These are phyloP conservation scores for Lamellibrachia columna DNA, from an alignment of 2,888 invertebrate species.

Conservation along the genomic window DNA sequence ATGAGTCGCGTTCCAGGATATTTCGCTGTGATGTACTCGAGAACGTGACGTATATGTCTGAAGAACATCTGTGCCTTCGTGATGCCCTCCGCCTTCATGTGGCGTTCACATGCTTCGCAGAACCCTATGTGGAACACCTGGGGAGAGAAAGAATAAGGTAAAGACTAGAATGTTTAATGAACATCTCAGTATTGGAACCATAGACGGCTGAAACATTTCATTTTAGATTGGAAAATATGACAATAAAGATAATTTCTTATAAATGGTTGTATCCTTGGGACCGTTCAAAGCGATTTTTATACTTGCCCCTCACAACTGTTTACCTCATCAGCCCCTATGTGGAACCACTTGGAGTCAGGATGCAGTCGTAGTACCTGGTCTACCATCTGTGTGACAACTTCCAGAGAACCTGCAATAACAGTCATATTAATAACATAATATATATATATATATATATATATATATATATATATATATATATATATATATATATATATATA, in stretches of 20 bases:
- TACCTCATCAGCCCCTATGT: slow-evolving; percentile 84
- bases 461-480: too few relatives aligned
- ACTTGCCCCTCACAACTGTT: slow-evolving; percentile 22
- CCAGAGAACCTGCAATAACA: slow-evolving; percentile 65
- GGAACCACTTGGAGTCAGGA: slow-evolving; percentile 73
- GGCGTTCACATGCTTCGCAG: slow-evolving; percentile 61
- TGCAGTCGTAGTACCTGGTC: slow-evolving; percentile 77
- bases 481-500: too few relatives aligned
- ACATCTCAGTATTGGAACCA: too few relatives aligned
- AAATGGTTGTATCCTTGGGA: too few relatives aligned
- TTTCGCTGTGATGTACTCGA: slow-evolving; percentile 71
- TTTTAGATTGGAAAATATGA: too few relatives aligned
- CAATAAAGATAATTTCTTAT: neutral
- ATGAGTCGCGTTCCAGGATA: slow-evolving; percentile 73
- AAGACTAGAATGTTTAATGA: neutral
- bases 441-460: too few relatives aligned
- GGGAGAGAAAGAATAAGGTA: neutral
- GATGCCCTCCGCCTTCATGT: slow-evolving; percentile 35
- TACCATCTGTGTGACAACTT: slow-evolving; percentile 75
- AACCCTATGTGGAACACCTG: slow-evolving; percentile 73
- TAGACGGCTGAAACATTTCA: too few relatives aligned
- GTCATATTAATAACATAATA: neutral
- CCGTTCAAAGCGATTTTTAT: neutral
- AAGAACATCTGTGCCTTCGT: slow-evolving; percentile 57
- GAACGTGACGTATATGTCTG: slow-evolving; percentile 55